phyloP scores from a whole-genome alignment of 2,113 vertebrate genomes.

The Silurus asotus region DNA sequence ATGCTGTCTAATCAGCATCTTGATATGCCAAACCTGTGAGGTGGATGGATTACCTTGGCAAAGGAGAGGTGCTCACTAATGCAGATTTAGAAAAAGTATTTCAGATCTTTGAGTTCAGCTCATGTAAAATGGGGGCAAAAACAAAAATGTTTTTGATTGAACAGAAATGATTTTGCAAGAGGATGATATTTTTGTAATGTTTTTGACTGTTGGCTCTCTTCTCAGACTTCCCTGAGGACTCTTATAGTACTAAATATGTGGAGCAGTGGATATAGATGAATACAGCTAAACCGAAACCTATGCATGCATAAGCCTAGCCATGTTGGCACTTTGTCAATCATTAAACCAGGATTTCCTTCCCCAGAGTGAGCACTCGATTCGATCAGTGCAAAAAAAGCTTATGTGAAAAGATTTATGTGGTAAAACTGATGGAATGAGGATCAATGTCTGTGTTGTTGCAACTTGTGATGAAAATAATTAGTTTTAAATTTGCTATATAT shows the following conservation, averaged over 20 bases:
- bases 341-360: not conserved
- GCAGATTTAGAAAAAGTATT: too few relatives aligned
- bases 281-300: not conserved
- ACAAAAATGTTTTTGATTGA: too few relatives aligned
- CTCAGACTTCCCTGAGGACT: not conserved
- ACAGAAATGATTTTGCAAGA: not conserved
- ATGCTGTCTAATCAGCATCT: too few relatives aligned
- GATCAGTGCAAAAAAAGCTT: not conserved
- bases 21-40: too few relatives aligned
- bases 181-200: not conserved
- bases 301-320: not conserved
- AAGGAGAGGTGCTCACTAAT: too few relatives aligned
- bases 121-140: too few relatives aligned
- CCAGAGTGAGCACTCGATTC: not conserved
- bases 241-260: not conserved
- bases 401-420: not conserved
- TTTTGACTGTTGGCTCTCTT: not conserved
- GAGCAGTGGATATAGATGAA: slow-evolving; percentile 4
- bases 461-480: not conserved
- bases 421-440: not conserved
- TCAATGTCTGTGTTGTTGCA: not conserved
- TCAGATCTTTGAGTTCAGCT: too few relatives aligned
- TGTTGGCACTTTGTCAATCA: not conserved
- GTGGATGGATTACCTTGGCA: too few relatives aligned
- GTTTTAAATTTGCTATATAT: not conserved